Percentiles rank a stretch among this genome's conserved stretches.
Evolutionary conservation across 2,888 invertebrate species (phyloP).

Genomic region (Sinhomidia bicolor): DNA sequence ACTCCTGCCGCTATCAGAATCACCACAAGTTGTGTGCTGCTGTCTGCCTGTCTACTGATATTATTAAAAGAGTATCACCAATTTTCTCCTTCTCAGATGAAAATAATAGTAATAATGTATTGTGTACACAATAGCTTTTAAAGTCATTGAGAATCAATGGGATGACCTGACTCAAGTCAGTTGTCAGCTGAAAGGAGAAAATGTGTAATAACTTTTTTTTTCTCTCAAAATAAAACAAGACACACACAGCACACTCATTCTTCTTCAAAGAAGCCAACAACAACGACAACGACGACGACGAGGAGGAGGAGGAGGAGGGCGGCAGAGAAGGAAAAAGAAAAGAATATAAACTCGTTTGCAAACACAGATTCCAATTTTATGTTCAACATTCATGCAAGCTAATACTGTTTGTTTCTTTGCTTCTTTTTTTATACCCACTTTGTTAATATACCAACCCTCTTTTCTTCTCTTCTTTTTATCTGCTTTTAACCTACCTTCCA

Average conservation of each 20-base stretch:
- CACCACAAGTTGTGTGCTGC: too few relatives aligned
- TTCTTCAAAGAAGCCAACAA: too few relatives aligned
- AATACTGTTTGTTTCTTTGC: too few relatives aligned
- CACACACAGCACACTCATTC: too few relatives aligned
- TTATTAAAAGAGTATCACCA: constrained; percentile 16
- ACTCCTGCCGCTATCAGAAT: background rate
- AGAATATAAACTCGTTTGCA: background rate
- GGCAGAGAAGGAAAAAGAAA: background rate
- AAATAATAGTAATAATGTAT: constrained; percentile 1
- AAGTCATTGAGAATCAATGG: constrained; percentile 43
- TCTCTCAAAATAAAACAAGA: too few relatives aligned
- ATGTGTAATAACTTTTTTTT: too few relatives aligned
- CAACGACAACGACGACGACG: too few relatives aligned
- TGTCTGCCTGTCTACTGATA: too few relatives aligned
- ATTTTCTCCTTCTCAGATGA: background rate
- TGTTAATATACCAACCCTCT: too few relatives aligned
- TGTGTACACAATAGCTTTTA: background rate
- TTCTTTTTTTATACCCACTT: too few relatives aligned
- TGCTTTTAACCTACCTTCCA: background rate
- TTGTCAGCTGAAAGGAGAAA: too few relatives aligned
- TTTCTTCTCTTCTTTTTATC: background rate
- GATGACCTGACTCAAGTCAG: constrained; percentile 18
- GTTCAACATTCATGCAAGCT: constrained; percentile 42
- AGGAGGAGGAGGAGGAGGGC: too few relatives aligned
- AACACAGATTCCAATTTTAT: constrained; percentile 39